Conservation (phyloP, 2,113 vertebrate species). For the Cisticola juncidis region DNA sequence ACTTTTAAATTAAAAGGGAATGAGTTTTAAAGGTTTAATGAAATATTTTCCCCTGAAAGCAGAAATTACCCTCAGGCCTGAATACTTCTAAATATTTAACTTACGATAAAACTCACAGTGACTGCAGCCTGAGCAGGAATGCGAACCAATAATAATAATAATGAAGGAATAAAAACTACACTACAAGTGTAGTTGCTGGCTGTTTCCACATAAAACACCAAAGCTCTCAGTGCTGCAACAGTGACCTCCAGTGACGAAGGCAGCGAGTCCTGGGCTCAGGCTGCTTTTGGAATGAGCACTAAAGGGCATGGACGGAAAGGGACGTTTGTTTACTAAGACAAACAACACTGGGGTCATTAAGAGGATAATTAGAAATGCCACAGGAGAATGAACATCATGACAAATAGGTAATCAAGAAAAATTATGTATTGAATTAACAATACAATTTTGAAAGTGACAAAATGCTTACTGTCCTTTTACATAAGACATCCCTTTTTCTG, state of each 20-base stretch:
- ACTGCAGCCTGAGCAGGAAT: neutral
- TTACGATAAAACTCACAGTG: neutral
- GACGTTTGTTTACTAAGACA: neutral
- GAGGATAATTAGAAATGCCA: neutral
- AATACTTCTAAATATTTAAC: neutral
- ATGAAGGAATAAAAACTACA: neutral
- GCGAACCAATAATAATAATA: neutral
- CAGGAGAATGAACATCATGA: neutral
- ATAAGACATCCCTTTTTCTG: neutral
- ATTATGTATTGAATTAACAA: neutral
- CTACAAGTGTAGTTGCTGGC: neutral
- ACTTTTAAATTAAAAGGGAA: neutral
- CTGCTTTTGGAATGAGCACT: neutral
- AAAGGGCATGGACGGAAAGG: neutral
- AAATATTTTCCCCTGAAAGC: neutral
- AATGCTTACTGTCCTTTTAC: neutral
- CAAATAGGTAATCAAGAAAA: neutral
- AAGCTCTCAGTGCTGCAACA: slow-evolving; percentile 42
- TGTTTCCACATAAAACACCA: neutral
- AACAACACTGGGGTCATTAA: neutral
- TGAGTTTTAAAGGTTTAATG: neutral
- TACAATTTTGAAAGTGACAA: neutral
- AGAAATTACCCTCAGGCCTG: neutral
- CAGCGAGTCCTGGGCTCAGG: neutral
- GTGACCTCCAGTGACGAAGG: slow-evolving; percentile 59